Evolutionary conservation across 2,888 invertebrate genomes (phyloP), one percentile per base, ranked within the genome.

Genomic region (Chrysopilus asiliformis): DNA sequence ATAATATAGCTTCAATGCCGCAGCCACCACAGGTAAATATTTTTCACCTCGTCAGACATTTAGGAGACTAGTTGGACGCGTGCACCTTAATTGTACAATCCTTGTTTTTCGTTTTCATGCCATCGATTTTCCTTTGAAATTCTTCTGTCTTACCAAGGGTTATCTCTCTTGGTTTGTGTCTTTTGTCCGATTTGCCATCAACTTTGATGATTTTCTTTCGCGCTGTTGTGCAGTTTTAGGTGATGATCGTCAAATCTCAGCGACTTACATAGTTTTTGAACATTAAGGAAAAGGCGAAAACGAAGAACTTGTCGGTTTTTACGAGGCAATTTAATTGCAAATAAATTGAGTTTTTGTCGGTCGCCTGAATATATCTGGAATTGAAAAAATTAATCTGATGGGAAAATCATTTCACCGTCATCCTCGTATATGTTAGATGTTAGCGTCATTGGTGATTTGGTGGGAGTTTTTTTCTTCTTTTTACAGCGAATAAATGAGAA

Each of bases 291-390:
- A 7, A 8, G 22, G 22, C 10, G 22, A 22, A 22, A 22, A 22
- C 22, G 22, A n/a, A n/a, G n/a, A 10, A 22, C 22, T 10, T 22
- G 10, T 22, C 22, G 10, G 37, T 12, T 46, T 46, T 46, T 46
- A 46, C 39, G 46, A 41, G 53, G 39, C 51, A 54, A 54, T 56
- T 58, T 58, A 57, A 57, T 57, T 58, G 57, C 57, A 57, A 57
- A 58, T 57, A 57, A 58, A 57, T 58, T 56, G 53, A 55, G 55
- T 57, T 57, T 58, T 34, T 14, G 14, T 22, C 15, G 16, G 19
- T 32, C 32, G n/a, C 22, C 7, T 10, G 10, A 22, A 10, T 10
- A 10, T 8, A 8, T 10, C 7, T 22, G 10, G 22, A 22, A 22
- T 22, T 22, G 22, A 22, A 22, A 22, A 22, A 22, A 10, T 22